Base-by-base conservation (phyloP, 1,140 invertebrate genomes). In the Eulimnadia texana region DNA sequence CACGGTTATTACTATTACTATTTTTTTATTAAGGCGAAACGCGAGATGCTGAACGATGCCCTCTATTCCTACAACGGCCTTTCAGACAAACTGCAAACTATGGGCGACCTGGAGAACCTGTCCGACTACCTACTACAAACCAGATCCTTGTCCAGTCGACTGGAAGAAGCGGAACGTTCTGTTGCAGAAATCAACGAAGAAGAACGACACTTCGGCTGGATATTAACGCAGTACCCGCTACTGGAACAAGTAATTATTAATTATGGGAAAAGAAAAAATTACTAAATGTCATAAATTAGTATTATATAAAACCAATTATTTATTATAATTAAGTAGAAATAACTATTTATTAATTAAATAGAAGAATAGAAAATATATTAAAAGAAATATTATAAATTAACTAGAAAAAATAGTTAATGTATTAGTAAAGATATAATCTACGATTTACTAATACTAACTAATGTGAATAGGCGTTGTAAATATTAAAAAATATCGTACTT, bases 131-230 rank as follows among this genome's bases (percentile, higher is more conserved):
- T 90, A 25, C 84, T 84, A 42, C 85, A 90, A 61, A 87, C 91
- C 0, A 79, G 78, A 11, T 74, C 79, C 47, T 70, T 96, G 0
- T 84, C 93, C 68, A 77, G 82, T 63, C 85, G 79, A 70, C 74
- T 84, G 10, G 70, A 76, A 61, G 68, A 72, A 58, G 92, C 90
- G 10, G 80, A 90, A 69, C 80, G 83, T 47, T 86, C 80, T 65
- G 93, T 95, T 61, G 87, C 93, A 68, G 78, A 82, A 60, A 93
- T 97, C 66, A 98, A 98, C 71, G 83, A 84, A 69, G 93, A 98
- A 71, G 94, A 98, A 72, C 78, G 81, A 63, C 80, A 90, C 28
- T 97, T 92, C 72, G 86, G 83, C 13, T 96, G 89, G 84, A 85
- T 94, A 70, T 70, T 84, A 11, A 92, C 92, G 0, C 81, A 88